Evolutionary conservation across 2,888 invertebrate genomes (phyloP).

Genomic region (Coleophora deauratella): DNA sequence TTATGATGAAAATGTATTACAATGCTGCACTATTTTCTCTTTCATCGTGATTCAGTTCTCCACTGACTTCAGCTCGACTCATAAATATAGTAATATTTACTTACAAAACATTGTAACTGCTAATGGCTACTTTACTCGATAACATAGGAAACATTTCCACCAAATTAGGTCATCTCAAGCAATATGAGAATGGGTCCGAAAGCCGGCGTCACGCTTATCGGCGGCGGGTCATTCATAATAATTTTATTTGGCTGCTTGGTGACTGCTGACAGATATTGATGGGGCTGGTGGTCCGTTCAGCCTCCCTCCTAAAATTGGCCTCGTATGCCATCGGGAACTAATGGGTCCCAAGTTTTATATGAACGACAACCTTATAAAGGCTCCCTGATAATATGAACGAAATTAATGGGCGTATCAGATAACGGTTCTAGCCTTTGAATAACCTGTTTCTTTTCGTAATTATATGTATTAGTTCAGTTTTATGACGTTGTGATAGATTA

Average conservation of each 20-base stretch:
- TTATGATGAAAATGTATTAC: too few relatives aligned
- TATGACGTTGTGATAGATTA: too few relatives aligned
- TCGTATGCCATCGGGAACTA: conserved; percentile 34
- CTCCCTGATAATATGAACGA: conserved; percentile 45
- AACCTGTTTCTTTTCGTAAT: too few relatives aligned
- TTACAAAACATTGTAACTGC: neutral
- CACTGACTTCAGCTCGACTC: too few relatives aligned
- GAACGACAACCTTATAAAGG: conserved; percentile 55
- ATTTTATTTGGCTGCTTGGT: conserved; percentile 62
- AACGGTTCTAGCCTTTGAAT: conserved; percentile 16
- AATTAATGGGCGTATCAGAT: conserved; percentile 43
- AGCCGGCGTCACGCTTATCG: conserved; percentile 39
- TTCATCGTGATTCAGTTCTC: too few relatives aligned
- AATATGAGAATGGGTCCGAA: conserved; percentile 43
- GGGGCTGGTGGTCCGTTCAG: conserved; percentile 40
- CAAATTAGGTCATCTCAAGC: conserved; percentile 54
- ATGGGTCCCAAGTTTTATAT: conserved; percentile 55
- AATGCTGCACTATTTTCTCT: too few relatives aligned
- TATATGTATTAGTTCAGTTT: too few relatives aligned
- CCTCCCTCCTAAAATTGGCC: conserved; percentile 45
- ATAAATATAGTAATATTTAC: too few relatives aligned
- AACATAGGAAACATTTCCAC: conserved; percentile 29
- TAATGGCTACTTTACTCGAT: conserved; percentile 18
- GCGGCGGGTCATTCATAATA: conserved; percentile 48
- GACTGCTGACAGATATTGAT: conserved; percentile 68